A percentile compares a stretch with the other conserved stretches of the same genome.
phyloP scores from a whole-genome alignment of 2,113 vertebrate genomes.

The Gorsachius goisagi region DNA sequence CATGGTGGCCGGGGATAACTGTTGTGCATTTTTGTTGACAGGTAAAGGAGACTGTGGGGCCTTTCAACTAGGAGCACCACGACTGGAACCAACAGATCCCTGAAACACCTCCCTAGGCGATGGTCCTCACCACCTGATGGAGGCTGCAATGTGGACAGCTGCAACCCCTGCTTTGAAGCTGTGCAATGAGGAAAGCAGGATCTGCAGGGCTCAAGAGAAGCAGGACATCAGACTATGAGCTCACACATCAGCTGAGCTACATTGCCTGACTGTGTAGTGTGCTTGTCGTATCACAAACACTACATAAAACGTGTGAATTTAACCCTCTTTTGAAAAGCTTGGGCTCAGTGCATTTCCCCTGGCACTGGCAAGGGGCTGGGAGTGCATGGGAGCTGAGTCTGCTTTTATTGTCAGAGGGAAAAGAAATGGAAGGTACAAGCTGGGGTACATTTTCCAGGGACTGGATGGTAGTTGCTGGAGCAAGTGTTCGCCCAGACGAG shows the following conservation, averaged over 20 bases:
- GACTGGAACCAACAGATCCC: not conserved
- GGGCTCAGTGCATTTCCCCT: not conserved
- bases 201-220: not conserved
- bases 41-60: not conserved
- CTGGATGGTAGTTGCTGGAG: not conserved
- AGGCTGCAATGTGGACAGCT: not conserved
- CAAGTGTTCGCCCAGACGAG: not conserved
- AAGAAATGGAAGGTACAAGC: not conserved
- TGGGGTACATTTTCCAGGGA: not conserved
- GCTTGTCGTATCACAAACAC: not conserved
- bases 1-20: rapidly evolving
- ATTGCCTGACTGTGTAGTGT: rapidly evolving
- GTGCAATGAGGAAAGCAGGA: not conserved
- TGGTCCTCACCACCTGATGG: rapidly evolving
- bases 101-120: not conserved
- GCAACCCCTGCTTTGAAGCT: rapidly evolving
- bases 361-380: not conserved
- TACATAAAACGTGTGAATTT: not conserved
- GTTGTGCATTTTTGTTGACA: not conserved
- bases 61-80: not conserved
- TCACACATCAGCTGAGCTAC: not conserved
- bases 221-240: not conserved
- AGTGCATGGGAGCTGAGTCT: not conserved
- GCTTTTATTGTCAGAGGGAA: not conserved
- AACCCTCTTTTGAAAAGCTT: not conserved